These are phyloP conservation scores for Silurus glanis DNA, from an alignment of 2,113 vertebrate genomes.

Conservation along the genomic window DNA sequence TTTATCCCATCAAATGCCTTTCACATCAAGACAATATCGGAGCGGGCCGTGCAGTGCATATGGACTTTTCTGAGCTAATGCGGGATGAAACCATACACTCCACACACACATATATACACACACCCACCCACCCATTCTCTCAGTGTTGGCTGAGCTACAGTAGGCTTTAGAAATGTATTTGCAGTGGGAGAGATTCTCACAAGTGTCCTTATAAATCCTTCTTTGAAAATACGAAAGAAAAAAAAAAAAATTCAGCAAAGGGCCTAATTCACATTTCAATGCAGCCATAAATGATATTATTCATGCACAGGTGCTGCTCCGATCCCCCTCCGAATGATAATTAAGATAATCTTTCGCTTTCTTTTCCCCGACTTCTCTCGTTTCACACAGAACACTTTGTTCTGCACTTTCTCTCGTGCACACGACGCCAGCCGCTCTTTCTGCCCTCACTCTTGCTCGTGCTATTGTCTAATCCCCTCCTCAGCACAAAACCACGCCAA, in stretches of 20 bases:
- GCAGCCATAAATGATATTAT: constrained; percentile 81
- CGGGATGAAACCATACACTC: constrained; percentile 44
- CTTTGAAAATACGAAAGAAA: constrained; percentile 3
- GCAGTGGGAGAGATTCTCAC: not conserved
- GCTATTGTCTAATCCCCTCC: constrained; percentile 76
- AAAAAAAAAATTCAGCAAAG: constrained; percentile 8
- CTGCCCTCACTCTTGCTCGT: constrained; percentile 42
- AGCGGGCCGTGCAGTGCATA: not conserved
- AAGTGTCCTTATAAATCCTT: constrained; percentile 2
- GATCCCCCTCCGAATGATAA: constrained; percentile 80
- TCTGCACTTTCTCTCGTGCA: constrained; percentile 64
- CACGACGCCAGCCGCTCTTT: constrained; percentile 27
- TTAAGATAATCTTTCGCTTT: constrained; percentile 81
- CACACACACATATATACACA: not conserved
- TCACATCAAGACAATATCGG: constrained; percentile 55
- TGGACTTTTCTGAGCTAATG: constrained; percentile 45
- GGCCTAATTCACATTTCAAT: constrained; percentile 78
- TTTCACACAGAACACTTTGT: constrained; percentile 53
- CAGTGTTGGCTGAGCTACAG: constrained; percentile 12
- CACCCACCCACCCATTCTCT: not conserved
- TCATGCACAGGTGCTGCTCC: constrained; percentile 82
- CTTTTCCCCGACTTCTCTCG: constrained; percentile 37
- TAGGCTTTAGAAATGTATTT: constrained; percentile 26
- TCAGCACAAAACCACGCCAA: constrained; percentile 72
- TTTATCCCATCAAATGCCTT: constrained; percentile 59